Evolutionary conservation across 2,888 invertebrate genomes (phyloP).

Genomic region (Trypoxylon attenuatum): DNA sequence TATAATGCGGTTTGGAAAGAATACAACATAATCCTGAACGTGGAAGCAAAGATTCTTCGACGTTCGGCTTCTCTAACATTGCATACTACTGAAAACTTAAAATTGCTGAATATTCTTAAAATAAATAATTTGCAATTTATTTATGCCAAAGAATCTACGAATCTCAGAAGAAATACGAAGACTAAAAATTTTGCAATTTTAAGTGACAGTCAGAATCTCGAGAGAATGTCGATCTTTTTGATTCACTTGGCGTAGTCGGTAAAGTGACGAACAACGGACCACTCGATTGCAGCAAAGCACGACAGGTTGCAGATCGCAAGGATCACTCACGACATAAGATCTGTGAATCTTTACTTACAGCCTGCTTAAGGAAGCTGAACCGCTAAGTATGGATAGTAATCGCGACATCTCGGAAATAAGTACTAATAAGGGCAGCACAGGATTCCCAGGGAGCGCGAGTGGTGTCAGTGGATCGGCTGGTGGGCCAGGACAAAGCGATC

Average conservation of each 20-base stretch:
- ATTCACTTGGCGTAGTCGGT: not conserved
- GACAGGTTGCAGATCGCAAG: constrained; percentile 37
- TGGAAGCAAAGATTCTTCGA: constrained; percentile 48
- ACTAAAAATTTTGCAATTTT: constrained; percentile 10
- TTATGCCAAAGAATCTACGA: not conserved
- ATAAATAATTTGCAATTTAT: not conserved
- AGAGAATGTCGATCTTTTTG: constrained; percentile 36
- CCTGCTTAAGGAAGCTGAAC: constrained; percentile 94
- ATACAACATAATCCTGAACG: constrained; percentile 31
- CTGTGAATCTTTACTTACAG: constrained; percentile 63
- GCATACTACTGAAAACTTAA: constrained; percentile 2
- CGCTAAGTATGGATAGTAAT: constrained; percentile 82
- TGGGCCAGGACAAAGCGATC: constrained; percentile 55
- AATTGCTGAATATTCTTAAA: constrained; percentile 9
- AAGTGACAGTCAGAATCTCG: constrained; percentile 10
- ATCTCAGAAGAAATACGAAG: not conserved
- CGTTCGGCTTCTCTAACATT: constrained; percentile 28
- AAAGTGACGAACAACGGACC: not conserved
- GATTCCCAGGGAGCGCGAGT: constrained; percentile 73
- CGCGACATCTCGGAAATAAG: constrained; percentile 75
- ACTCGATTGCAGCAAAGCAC: constrained; percentile 37
- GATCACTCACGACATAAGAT: constrained; percentile 12
- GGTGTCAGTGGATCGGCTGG: constrained; percentile 72
- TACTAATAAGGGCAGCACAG: constrained; percentile 68
- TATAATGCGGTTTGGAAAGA: constrained; percentile 21